Evolutionary conservation across 2,113 vertebrate species (phyloP).

Genomic region (Crotalus tigris): DNA sequence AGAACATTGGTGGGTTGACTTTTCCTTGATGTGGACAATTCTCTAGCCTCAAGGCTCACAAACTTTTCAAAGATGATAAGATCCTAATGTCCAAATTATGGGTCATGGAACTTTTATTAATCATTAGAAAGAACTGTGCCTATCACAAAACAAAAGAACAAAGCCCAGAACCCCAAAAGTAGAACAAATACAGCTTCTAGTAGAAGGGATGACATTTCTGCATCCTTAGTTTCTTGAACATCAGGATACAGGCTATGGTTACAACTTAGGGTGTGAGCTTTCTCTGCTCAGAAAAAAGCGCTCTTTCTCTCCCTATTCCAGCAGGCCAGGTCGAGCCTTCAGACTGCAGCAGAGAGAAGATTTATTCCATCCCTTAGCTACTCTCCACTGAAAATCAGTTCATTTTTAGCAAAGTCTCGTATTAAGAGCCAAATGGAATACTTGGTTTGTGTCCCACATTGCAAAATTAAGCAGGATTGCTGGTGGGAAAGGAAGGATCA

Average conservation of each 20-base stretch:
- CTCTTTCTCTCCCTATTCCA: not conserved
- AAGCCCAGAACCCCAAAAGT: not conserved
- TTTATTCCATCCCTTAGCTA: too few species aligned
- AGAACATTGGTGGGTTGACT: not conserved
- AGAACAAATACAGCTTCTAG: not conserved
- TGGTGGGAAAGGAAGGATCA: not conserved
- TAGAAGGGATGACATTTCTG: not conserved
- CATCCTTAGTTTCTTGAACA: not conserved
- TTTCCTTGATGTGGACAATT: not conserved
- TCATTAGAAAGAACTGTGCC: not conserved
- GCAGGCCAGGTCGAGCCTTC: not conserved
- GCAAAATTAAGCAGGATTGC: not conserved
- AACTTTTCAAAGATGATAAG: not conserved
- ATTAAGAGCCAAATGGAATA: not conserved
- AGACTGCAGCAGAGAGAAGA: not conserved
- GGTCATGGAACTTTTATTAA: not conserved
- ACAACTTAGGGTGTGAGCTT: not conserved
- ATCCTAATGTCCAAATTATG: accelerated
- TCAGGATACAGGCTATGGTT: not conserved
- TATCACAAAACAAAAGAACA: not conserved
- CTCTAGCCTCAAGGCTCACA: not conserved
- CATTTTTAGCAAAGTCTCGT: not conserved
- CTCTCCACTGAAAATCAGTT: not conserved
- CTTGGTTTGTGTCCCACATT: not conserved
- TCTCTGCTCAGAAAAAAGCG: not conserved